These are phyloP conservation scores for Drosophila ironensis DNA, from an alignment of 1,140 invertebrate genomes.

Conservation along the genomic window DNA sequence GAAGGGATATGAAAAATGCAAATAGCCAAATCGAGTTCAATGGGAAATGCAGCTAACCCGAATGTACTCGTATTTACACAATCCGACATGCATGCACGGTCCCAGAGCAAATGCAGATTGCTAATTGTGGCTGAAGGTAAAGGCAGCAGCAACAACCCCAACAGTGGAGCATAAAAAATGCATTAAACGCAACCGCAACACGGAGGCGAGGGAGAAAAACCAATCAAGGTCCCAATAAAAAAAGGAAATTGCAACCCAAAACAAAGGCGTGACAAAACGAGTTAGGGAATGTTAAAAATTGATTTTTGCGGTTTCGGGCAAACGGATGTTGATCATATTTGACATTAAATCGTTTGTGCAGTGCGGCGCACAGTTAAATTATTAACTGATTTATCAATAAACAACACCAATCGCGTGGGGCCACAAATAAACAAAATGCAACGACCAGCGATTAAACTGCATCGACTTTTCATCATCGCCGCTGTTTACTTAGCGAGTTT, in stretches of 20 bases:
- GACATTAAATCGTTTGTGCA: conserved; percentile 36
- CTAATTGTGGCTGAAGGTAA: conserved; percentile 62
- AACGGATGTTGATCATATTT: conserved; percentile 43
- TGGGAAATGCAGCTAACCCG: conserved; percentile 56
- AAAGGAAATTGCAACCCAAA: conserved; percentile 56
- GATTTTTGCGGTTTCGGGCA: conserved; percentile 68
- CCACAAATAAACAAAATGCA: conserved; percentile 30
- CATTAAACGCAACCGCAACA: conserved; percentile 71
- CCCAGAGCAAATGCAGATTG: conserved; percentile 21
- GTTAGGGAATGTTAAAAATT: conserved; percentile 70
- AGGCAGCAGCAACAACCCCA: conserved; percentile 18
- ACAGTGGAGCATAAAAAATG: conserved; percentile 57
- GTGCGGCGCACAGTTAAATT: conserved; percentile 10
- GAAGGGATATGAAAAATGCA: conserved; percentile 77
- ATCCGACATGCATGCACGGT: conserved; percentile 15
- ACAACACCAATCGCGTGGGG: conserved; percentile 16
- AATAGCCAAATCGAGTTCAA: conserved; percentile 74
- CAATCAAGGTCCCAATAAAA: conserved; percentile 32
- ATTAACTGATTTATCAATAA: conserved; percentile 32
- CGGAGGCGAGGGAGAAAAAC: conserved; percentile 44
- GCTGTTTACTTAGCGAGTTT: conserved; percentile 47
- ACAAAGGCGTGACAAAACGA: conserved; percentile 28
- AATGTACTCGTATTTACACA: conserved; percentile 51
- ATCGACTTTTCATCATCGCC: conserved; percentile 37
- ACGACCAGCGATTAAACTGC: conserved; percentile 31